Base-by-base conservation (phyloP, 2,888 invertebrate genomes). In the Leptura quadrifasciata region DNA sequence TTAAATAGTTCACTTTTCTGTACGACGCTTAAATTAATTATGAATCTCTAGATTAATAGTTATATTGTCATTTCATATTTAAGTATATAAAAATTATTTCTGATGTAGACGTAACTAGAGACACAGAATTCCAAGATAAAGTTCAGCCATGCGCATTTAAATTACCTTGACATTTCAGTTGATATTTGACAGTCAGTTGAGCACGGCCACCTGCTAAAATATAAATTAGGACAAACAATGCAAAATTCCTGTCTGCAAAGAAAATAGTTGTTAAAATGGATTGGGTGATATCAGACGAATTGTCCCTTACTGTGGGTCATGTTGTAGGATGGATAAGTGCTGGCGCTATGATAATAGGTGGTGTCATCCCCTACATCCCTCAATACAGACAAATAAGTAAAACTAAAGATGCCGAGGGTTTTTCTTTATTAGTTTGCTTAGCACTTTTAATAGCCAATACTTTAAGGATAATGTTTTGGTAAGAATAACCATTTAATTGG, bases 381-480 rank as follows among this genome's bases (percentile, higher is more conserved):
- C 98, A 98, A 87, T 99, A 98, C 88, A 92, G 94, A 83, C 97
- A 99, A 90, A 99, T 99, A 78, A 95, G 93, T 88, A 93, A 92
- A 84, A 95, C 96, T 47, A 95, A 96, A 89, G 97, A 98, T 91
- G 95, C 98, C 17, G 98, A 98, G 85, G 99, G 99, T 12, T 99
- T 99, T 90, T 99, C 99, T 0, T 91, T 98, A 63, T 96, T 97
- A 89, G 99, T 99, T 70, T 99, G 99, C 89, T 92, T 99, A 83
- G 96, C 98, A 24, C 93, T 99, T 72, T 92, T 99, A 65, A 92
- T 98, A 87, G 99, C 99, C 77, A 99, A 99, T 89, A 98, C 97
- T 72, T 92, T 99, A 80, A 93, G 99, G 87, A 98, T 99, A 88
- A 91, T 98, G 86, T 99, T 99, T 91, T 99, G 99, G 99, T 99